Conservation (phyloP, 2,113 vertebrate genomes). For the Stomatorhinus ivindoensis region DNA sequence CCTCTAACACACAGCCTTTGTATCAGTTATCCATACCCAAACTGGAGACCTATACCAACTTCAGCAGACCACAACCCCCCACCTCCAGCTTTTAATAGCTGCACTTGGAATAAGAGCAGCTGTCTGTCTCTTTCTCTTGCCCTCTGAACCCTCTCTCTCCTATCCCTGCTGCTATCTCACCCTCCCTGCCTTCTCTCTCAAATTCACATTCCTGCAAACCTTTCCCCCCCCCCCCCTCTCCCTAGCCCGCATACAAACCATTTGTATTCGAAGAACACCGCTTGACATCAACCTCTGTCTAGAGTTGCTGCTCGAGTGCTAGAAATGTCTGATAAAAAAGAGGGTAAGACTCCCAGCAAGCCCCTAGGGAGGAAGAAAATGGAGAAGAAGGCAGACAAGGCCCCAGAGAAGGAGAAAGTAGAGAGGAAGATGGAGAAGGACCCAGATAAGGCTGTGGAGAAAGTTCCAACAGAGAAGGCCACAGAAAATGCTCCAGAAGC, state of each 20-base stretch:
- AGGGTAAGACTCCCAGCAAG: slow-evolving; percentile 25
- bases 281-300: background rate
- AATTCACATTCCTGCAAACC: background rate
- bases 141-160: background rate
- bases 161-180: background rate
- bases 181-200: background rate
- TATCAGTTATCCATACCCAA: background rate
- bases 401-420: slow-evolving; percentile 33
- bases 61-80: background rate
- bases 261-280: slow-evolving; percentile 14
- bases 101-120: slow-evolving; percentile 38
- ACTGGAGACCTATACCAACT: background rate
- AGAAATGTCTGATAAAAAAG: slow-evolving; percentile 41
- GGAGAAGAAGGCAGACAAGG: slow-evolving; percentile 48
- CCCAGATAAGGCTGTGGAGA: slow-evolving; percentile 20
- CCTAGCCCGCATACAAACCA: slow-evolving; percentile 3
- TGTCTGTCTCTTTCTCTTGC: background rate
- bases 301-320: background rate
- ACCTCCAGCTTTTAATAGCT: slow-evolving; percentile 41
- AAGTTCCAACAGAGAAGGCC: background rate
- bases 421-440: slow-evolving; percentile 38
- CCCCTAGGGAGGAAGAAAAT: slow-evolving; percentile 41
- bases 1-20: background rate
- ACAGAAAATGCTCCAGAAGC: slow-evolving; percentile 31
- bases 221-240: background rate